phyloP scores from a whole-genome alignment of 2,797 vertebrate species.

The Phalanger gymnotis region DNA sequence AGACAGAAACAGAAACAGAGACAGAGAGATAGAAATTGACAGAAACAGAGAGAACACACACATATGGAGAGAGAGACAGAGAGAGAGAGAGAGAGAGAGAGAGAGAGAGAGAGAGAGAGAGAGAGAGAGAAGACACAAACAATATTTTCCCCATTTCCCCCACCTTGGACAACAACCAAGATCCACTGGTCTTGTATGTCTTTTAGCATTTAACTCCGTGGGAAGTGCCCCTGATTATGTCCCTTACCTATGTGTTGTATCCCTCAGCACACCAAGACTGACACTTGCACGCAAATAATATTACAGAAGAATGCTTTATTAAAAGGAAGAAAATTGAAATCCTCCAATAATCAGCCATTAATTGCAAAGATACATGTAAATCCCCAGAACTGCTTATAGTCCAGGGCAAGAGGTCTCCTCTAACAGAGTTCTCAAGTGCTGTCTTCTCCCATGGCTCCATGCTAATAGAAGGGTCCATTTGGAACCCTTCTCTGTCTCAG shows the following conservation, averaged over 20 bases:
- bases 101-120: no score
- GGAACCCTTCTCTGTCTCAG: not conserved
- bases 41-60: no score
- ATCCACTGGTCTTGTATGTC: not conserved
- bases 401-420: not conserved
- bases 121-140: no score
- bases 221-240: not conserved
- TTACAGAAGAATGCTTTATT: not conserved
- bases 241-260: not conserved
- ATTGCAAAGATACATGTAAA: not conserved
- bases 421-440: not conserved
- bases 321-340: not conserved
- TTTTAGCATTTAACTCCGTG: not conserved
- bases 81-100: no score
- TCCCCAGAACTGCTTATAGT: not conserved
- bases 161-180: not conserved
- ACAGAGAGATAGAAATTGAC: no score
- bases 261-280: not conserved
- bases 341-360: not conserved
- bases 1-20: not conserved
- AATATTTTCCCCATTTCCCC: not conserved
- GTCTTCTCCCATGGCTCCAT: not conserved
- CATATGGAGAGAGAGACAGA: no score
- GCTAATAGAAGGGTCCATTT: not conserved
- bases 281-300: not conserved